Conservation (phyloP, 2,888 invertebrate species). For the Tipula lateralis region DNA sequence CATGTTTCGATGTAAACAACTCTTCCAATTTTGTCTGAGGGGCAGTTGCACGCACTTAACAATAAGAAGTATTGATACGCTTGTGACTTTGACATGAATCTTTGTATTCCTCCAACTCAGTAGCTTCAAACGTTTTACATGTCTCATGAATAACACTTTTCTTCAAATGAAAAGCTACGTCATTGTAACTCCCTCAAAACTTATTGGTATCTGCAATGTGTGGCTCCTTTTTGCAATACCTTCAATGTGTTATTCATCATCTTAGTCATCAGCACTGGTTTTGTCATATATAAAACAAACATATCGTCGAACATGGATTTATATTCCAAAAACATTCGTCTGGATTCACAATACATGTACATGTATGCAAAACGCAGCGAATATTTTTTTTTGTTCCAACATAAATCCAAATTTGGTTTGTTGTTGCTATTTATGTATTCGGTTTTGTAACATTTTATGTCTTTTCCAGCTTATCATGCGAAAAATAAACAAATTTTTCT, state of each 20-base stretch:
- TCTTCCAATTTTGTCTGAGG: too few relatives aligned
- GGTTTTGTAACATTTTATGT: conserved; percentile 14
- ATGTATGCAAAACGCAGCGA: conserved; percentile 1
- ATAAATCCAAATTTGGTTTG: conserved; percentile 2
- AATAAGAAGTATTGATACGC: too few relatives aligned
- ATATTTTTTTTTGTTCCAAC: not conserved
- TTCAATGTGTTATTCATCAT: not conserved
- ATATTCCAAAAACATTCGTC: not conserved
- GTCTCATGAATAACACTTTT: too few relatives aligned
- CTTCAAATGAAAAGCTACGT: too few relatives aligned
- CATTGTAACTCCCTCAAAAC: too few relatives aligned
- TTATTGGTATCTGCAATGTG: too few relatives aligned
- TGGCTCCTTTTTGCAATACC: too few relatives aligned
- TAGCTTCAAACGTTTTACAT: too few relatives aligned
- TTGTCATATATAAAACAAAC: not conserved
- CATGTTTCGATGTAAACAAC: too few relatives aligned
- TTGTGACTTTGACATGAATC: too few relatives aligned
- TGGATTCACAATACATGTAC: not conserved
- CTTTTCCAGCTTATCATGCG: not conserved
- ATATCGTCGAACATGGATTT: not conserved
- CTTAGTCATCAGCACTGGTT: not conserved
- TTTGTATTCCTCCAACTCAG: too few relatives aligned
- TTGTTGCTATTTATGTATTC: not conserved
- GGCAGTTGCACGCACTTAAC: too few relatives aligned
- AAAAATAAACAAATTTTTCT: not conserved